Percentiles rank a stretch among this genome's conserved stretches.
Evolutionary conservation across 2,888 invertebrate species (phyloP).

Genomic region (Drosophila anomalata): DNA sequence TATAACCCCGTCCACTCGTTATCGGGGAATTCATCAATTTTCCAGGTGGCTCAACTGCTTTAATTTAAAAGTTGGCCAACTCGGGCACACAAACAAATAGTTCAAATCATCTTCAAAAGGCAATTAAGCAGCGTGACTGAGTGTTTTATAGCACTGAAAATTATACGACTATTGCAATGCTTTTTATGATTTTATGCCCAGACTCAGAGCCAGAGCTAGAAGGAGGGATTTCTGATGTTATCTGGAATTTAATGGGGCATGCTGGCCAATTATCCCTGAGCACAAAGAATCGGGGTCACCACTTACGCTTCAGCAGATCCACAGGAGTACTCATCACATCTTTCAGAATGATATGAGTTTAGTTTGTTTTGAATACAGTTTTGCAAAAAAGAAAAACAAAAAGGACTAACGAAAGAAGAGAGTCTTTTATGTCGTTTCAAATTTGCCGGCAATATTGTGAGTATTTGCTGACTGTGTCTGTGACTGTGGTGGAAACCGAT

Average conservation of each 20-base stretch:
- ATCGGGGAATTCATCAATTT: conserved; percentile 52
- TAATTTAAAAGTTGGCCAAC: conserved; percentile 20
- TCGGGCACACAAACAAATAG: conserved; percentile 46
- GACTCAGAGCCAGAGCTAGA: not conserved
- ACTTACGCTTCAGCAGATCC: conserved; percentile 19
- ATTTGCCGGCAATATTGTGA: conserved; percentile 20
- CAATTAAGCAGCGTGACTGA: conserved; percentile 67
- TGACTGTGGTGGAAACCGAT: conserved; percentile 52
- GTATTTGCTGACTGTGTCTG: conserved; percentile 60
- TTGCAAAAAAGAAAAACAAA: not conserved
- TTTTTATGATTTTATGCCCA: conserved; percentile 30
- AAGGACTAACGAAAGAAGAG: not conserved
- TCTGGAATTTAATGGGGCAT: conserved; percentile 66
- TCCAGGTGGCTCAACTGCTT: conserved; percentile 57
- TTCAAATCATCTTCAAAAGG: conserved; percentile 63
- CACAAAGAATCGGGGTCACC: conserved; percentile 44
- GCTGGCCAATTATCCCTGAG: conserved; percentile 58
- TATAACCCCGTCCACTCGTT: conserved; percentile 1
- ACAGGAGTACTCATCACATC: conserved; percentile 15
- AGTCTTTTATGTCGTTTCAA: conserved; percentile 18
- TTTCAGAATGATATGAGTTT: conserved; percentile 18
- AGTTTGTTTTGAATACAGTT: conserved; percentile 33
- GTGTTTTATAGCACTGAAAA: conserved; percentile 61
- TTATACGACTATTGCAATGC: conserved; percentile 45
- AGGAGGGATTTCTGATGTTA: conserved; percentile 12